These are phyloP conservation scores for Athene noctua DNA, from an alignment of 2,113 vertebrate species.

Conservation along the genomic window DNA sequence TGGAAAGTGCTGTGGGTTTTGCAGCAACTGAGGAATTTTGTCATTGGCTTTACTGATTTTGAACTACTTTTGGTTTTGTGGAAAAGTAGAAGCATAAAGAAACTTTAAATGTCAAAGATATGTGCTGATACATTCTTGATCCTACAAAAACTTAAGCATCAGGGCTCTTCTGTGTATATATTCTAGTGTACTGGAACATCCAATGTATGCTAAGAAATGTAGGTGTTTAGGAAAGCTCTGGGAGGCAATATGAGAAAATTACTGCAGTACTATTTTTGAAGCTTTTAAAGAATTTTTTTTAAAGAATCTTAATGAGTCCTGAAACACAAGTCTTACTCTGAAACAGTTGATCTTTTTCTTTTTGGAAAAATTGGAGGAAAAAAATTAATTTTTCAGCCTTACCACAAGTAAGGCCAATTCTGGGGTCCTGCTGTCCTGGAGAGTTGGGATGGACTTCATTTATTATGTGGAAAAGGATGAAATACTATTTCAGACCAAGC, in stretches of 20 bases:
- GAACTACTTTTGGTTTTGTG: neutral
- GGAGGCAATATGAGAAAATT: neutral
- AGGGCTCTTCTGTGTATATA: neutral
- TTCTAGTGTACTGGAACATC: neutral
- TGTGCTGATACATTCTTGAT: neutral
- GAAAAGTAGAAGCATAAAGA: neutral
- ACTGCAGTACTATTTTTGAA: neutral
- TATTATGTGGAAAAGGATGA: neutral
- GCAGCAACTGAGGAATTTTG: neutral
- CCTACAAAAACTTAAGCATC: neutral
- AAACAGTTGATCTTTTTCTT: neutral
- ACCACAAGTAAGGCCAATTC: neutral
- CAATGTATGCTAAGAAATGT: neutral
- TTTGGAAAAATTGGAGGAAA: neutral
- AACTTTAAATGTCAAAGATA: neutral
- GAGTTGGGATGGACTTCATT: neutral
- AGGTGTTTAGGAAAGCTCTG: neutral
- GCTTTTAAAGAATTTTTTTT: neutral
- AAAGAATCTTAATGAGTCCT: neutral
- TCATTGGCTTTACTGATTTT: neutral
- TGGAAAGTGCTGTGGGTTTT: neutral
- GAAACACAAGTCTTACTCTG: neutral
- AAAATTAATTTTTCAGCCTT: neutral
- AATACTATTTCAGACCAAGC: neutral
- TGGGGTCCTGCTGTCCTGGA: neutral